Conservation (phyloP, 2,888 invertebrate genomes). For the Xestia c-nigrum region DNA sequence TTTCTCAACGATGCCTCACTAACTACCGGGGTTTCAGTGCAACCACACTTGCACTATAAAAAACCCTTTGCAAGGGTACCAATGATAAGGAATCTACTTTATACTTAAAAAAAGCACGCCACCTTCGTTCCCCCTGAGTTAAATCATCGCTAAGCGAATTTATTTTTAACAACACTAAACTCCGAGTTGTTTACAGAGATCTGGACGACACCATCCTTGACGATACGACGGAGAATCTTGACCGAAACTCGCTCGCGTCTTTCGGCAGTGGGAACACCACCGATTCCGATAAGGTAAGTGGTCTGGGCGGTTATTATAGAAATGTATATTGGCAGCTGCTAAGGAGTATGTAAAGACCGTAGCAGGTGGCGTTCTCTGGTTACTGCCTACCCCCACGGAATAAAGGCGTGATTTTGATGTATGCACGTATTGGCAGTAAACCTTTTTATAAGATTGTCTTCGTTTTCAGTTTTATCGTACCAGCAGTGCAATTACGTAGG, state of each 20-base stretch:
- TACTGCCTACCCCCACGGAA: not conserved
- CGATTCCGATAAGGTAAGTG: conserved; percentile 97
- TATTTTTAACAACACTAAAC: conserved; percentile 19
- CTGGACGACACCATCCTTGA: conserved; percentile 96
- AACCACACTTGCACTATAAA: not conserved
- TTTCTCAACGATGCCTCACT: not conserved
- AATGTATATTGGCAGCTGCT: not conserved
- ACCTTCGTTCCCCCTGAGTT: not conserved
- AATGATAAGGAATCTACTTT: not conserved
- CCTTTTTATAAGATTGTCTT: not conserved
- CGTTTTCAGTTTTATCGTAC: not conserved
- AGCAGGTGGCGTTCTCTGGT: not conserved
- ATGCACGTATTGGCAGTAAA: not conserved
- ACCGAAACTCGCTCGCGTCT: conserved; percentile 96
- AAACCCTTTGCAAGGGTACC: not conserved
- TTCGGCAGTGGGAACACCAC: conserved; percentile 98
- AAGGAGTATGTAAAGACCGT: not conserved
- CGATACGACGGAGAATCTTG: conserved; percentile 96
- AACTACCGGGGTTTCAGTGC: not conserved
- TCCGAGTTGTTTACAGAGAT: conserved; percentile 91
- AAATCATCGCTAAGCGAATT: not conserved
- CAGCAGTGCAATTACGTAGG: no score
- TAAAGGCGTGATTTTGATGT: not conserved
- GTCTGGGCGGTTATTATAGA: not conserved
- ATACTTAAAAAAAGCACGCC: not conserved